A percentile compares a stretch with the other conserved stretches of the same genome.
These are phyloP conservation scores for Brachirus orientalis DNA, from an alignment of 2,113 vertebrate genomes.

Conservation along the genomic window DNA sequence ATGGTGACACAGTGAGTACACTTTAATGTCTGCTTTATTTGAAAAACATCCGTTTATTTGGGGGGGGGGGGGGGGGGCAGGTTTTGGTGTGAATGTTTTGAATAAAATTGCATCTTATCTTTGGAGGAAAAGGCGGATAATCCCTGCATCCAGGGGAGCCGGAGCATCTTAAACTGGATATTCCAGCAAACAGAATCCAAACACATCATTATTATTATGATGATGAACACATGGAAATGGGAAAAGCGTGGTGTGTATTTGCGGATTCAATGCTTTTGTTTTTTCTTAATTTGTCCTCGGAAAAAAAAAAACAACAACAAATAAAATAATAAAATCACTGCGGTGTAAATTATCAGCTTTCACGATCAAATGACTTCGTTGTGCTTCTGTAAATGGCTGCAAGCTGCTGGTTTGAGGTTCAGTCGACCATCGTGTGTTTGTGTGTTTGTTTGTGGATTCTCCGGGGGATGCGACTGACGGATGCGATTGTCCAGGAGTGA, in stretches of 20 bases:
- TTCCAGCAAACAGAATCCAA: slow-evolving; percentile 17
- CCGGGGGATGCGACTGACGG: slow-evolving; percentile 66
- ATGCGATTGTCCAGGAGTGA: slow-evolving; percentile 65
- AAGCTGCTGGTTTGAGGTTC: slow-evolving; percentile 34
- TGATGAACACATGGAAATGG: neutral
- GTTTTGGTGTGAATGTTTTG: neutral
- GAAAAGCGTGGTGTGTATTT: neutral
- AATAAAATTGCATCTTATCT: neutral
- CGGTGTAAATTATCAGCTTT: slow-evolving; percentile 20
- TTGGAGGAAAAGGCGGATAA: slow-evolving; percentile 1
- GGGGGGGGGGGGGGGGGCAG: no score
- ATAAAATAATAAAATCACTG: neutral
- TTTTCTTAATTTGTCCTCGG: neutral
- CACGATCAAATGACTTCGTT: slow-evolving; percentile 45
- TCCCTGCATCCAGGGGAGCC: slow-evolving; percentile 24
- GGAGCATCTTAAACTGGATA: slow-evolving; percentile 37
- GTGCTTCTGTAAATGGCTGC: slow-evolving; percentile 60
- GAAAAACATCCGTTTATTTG: neutral
- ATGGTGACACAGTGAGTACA: slow-evolving; percentile 81
- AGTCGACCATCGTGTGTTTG: slow-evolving; percentile 21
- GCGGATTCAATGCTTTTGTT: slow-evolving; percentile 2
- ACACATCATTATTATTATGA: no score
- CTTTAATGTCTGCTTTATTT: neutral
- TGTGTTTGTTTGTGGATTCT: slow-evolving; percentile 28
- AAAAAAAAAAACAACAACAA: neutral